Base-by-base conservation (phyloP, 2,888 invertebrate species). In the Bellardia bayeri region DNA sequence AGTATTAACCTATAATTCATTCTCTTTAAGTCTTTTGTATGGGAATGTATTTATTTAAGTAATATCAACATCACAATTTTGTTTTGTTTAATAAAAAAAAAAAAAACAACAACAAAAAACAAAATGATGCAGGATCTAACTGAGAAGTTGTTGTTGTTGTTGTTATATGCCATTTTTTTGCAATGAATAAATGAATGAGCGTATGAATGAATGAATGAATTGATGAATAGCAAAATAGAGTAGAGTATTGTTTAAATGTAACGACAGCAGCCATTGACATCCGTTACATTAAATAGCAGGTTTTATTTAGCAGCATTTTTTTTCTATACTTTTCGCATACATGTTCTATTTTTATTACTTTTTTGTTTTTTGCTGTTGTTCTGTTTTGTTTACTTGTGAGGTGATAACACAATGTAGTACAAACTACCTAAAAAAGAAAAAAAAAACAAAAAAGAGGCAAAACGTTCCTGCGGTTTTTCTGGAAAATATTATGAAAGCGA, bases 191-290 rank as follows among this genome's bases (percentile, higher is more conserved):
- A 71, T 71, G 54, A 78, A 82, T 58, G 72, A 42, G 68, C 66
- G 11, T 40, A 56, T 66, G 72, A 33, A 54, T 54, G 37, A 37
- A 37, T 6, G 68, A 49, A 45, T 78, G 56, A 51, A 66, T 49
- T 23, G 33, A 78, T 56, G 81, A 14, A 42, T 74, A 66, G 85
- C 54, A 63, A 66, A 69, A 76, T 78, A 56, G 16, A 51, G 66
- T 79, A 68, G 37, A 56, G 58, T 64, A 82, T 86, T 79, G 81
- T 86, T 88, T 80, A 78, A 88, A 83, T 88, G 63, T 86, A 88
- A 88, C 78, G 86, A 88, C 86, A 86, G 86, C 88, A 86, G 83
- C 83, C 83, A 88, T 88, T 83, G 81, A 86, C 86, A 86, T 84
- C 86, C 86, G 83, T 83, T 86, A 84, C 80, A 79, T 86, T 81